Conservation (phyloP, 2,888 invertebrate genomes). For the Eilema depressum region DNA sequence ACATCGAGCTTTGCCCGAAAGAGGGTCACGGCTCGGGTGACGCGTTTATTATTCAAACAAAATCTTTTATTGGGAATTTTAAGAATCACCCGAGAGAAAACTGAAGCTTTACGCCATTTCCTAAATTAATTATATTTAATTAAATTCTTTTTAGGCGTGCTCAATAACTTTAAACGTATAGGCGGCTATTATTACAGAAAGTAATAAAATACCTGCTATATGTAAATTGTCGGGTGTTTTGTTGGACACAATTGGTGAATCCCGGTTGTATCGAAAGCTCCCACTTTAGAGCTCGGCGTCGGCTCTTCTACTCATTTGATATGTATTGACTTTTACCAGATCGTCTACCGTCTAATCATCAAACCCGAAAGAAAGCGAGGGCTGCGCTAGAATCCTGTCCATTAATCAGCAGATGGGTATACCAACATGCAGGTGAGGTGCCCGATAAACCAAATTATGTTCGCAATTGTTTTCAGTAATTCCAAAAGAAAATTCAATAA, state of each 20-base stretch:
- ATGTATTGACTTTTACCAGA: too few species aligned
- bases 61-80: conserved; percentile 50
- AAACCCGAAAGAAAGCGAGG: not conserved
- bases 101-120: conserved; percentile 24
- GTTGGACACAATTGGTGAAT: not conserved
- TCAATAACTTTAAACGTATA: conserved; percentile 4
- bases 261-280: too few species aligned
- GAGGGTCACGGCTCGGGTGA: conserved; percentile 68
- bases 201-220: not conserved
- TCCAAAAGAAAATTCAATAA: not conserved
- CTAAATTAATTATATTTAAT: conserved; percentile 42
- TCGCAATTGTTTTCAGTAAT: not conserved
- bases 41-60: conserved; percentile 55
- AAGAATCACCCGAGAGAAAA: conserved; percentile 43
- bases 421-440: not conserved
- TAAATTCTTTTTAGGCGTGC: conserved; percentile 28
- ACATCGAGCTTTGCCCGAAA: conserved; percentile 67
- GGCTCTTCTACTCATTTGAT: too few species aligned
- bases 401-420: not conserved
- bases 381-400: not conserved
- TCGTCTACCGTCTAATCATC: too few species aligned
- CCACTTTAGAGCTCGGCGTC: too few species aligned
- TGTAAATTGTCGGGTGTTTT: not conserved
- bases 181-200: not conserved
- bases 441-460: not conserved